Evolutionary conservation across 2,888 invertebrate genomes (phyloP), one percentile per base, ranked within the genome.

Genomic region (Pantelozetes paolii): DNA sequence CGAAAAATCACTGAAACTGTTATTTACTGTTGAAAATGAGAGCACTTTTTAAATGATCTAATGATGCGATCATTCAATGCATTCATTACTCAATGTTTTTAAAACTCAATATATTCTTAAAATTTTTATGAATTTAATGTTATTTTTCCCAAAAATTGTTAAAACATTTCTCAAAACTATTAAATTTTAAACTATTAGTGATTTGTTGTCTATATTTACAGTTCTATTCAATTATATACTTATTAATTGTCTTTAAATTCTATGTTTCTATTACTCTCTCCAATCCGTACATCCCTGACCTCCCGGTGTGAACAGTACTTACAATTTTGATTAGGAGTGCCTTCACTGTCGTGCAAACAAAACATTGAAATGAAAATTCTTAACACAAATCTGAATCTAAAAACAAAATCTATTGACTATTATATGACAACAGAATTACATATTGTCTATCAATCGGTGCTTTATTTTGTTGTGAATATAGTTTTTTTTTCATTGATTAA

Each of bases 281-380:
- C n/a, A n/a, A n/a, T n/a, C n/a, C n/a, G n/a, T n/a, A n/a, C n/a
- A n/a, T n/a, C 45, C 18, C 45, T 57, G 28, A 13, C 57, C 69
- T 69, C 42, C 42, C 42, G 42, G 42, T 69, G 40, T 45, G 13
- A 15, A 54, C 28, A 15, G 9, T 69, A 26, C n/a, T 67, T 59
- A 32, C 59, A 32, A 28, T 5, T 20, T 26, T 59, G 30, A 59
- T 69, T 15, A 42, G 69, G 69, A 69, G 69, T 69, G 69, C 69
- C 69, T 69, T 69, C 26, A 69, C 36, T 69, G 62, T 64, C 36
- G 20, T n/a, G n/a, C n/a, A 2, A 8, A n/a, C 30, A 64, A 36
- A 36, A 64, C 54, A 64, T 20, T 20, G 23, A 57, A 28, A 13
- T 28, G 11, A 9, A 57, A 23, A 57, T 57, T 13, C 57, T 15